Base-by-base conservation (phyloP, 2,888 invertebrate species). In the Drosophila nigricruria region DNA sequence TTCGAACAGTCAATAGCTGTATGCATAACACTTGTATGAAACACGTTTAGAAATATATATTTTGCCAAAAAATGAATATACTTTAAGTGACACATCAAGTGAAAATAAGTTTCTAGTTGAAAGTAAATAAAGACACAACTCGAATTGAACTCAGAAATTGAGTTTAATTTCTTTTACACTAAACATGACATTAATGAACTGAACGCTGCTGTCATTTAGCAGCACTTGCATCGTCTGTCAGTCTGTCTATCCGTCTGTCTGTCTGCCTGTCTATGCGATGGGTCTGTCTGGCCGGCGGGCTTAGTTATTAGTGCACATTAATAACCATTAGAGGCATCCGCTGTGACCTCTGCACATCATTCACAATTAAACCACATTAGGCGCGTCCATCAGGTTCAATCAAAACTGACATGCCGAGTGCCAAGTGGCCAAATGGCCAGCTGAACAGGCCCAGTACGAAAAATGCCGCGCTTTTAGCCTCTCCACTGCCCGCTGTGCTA, bases 321-420 rank as follows among this genome's bases (percentile, higher is more conserved):
- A 80, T 80, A 79, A 81, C 82, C 76, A 79, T 80, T 80, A 80
- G 47, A 32, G 57, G 49, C 56, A 50, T 75, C 57, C 64, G 63
- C 62, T 54, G 27, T 52, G 66, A 64, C 67, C 71, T 73, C 66
- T 40, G 50, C 75, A 79, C 81, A 80, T 85, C 84, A 86, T 83
- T 85, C 87, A 86, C 87, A 85, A 85, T 85, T 85, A 85, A 86
- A 83, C 70, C 83, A 69, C 87, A 85, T 88, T 86, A 79, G 73
- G 66, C 69, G 73, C 69, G 75, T 70, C 87, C 85, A 85, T 85
- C 85, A 86, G 84, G 81, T 71, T 85, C 87, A 85, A 88, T 85
- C 86, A 88, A 83, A 88, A 76, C 80, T 82, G 84, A 73, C 86
- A 85, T 85, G 78, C 81, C 82, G 53, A 70, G 60, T 73, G 67